A percentile compares a stretch with the other conserved stretches of the same genome.
Conservation (phyloP, 2,888 invertebrate species). For the Tiliacea citrago region DNA sequence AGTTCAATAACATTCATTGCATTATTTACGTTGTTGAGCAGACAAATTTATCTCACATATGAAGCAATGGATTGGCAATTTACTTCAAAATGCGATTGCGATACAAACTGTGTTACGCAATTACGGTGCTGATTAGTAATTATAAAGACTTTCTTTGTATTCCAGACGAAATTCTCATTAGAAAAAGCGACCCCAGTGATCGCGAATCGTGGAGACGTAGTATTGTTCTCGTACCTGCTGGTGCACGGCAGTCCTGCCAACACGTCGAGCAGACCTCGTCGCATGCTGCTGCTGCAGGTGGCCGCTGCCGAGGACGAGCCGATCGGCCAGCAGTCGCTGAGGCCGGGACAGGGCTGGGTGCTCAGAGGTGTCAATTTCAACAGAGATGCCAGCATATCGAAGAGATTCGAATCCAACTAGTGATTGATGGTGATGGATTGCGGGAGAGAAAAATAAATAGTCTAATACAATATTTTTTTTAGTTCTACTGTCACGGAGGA, state of each 20-base stretch:
- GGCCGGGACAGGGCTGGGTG: conserved; percentile 90
- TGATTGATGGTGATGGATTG: background rate
- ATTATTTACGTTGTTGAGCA: too few species aligned
- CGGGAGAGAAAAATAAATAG: too few species aligned
- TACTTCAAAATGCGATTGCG: too few species aligned
- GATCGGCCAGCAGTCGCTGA: conserved; percentile 79
- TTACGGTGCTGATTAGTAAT: too few species aligned
- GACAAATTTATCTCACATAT: too few species aligned
- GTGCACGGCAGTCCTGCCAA: conserved; percentile 91
- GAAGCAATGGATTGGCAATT: too few species aligned
- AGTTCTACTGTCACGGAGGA: too few species aligned
- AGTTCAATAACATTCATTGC: too few species aligned
- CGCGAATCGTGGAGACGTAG: conserved; percentile 90
- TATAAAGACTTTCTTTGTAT: conserved; percentile 8
- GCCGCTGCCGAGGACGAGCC: conserved; percentile 90
- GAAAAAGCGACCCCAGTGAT: conserved; percentile 87
- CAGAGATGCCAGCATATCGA: conserved; percentile 77
- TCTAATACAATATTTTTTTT: too few species aligned
- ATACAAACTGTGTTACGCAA: too few species aligned
- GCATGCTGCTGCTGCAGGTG: conserved; percentile 90
- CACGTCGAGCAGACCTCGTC: conserved; percentile 81
- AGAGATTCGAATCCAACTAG: conserved; percentile 67
- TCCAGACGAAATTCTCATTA: conserved; percentile 85
- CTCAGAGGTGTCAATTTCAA: conserved; percentile 87
- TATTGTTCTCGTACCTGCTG: conserved; percentile 91